These are phyloP conservation scores for Stegastes partitus DNA, from an alignment of 2,113 vertebrate genomes.

Conservation along the genomic window DNA sequence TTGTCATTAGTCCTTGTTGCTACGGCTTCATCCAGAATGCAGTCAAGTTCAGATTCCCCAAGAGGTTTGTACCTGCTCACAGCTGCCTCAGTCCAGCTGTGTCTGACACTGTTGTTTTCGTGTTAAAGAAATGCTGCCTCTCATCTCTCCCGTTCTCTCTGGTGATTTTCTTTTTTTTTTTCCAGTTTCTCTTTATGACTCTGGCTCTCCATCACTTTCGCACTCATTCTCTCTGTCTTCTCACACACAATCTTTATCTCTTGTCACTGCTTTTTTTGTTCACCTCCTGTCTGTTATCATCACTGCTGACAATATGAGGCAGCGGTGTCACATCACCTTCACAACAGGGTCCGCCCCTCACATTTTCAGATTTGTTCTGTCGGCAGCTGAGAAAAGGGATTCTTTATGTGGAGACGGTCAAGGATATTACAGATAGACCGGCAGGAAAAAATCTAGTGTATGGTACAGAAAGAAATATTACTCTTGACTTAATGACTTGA, in stretches of 20 bases:
- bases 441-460: conserved; percentile 5
- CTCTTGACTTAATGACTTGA: background rate
- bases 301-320: conserved; percentile 24
- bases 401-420: conserved; percentile 11
- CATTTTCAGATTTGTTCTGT: conserved; percentile 25
- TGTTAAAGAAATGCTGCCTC: conserved; percentile 7
- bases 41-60: conserved; percentile 92
- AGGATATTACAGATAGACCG: conserved; percentile 9
- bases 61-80: conserved; percentile 85
- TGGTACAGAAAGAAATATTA: background rate
- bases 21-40: conserved; percentile 99
- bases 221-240: background rate
- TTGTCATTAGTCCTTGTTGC: conserved; percentile 95
- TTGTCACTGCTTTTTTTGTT: conserved; percentile 31
- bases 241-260: conserved; percentile 8
- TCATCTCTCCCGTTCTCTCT: background rate
- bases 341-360: conserved; percentile 13
- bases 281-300: conserved; percentile 31
- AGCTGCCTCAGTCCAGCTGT: background rate
- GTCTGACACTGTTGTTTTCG: conserved; percentile 37
- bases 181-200: conserved; percentile 13
- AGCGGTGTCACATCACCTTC: conserved; percentile 42
- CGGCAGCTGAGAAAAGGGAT: background rate
- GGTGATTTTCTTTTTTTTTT: background rate
- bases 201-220: conserved; percentile 17